Conservation (phyloP, 2,113 vertebrate genomes). For the Grantiella picta region DNA sequence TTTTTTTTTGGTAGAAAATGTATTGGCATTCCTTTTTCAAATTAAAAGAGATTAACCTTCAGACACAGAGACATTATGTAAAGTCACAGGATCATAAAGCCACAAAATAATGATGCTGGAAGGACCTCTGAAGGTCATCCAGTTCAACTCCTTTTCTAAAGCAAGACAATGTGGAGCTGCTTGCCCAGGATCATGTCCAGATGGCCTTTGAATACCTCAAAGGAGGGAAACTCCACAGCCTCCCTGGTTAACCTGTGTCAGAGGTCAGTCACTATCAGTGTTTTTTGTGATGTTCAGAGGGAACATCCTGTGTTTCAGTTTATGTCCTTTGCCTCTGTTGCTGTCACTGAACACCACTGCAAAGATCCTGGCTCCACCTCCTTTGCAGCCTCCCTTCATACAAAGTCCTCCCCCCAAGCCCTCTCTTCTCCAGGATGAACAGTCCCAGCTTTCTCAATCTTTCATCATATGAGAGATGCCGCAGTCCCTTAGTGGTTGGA, state of each 20-base stretch:
- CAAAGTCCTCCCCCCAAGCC: not conserved
- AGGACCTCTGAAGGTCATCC: not conserved
- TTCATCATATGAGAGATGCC: not conserved
- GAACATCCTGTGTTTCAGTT: not conserved
- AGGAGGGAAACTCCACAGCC: not conserved
- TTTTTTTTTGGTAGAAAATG: not conserved
- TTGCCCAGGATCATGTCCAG: not conserved
- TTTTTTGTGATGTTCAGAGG: not conserved
- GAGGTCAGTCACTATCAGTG: not conserved
- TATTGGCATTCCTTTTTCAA: not conserved
- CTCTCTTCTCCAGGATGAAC: not conserved
- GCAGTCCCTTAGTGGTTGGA: not conserved
- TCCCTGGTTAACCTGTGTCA: not conserved
- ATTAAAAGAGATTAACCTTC: not conserved
- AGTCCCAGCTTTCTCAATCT: not conserved
- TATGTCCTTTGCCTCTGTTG: not conserved
- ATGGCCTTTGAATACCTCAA: not conserved
- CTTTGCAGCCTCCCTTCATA: not conserved
- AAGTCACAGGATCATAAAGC: not conserved
- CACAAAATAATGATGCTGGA: not conserved
- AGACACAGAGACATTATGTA: not conserved
- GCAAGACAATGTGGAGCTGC: rapidly evolving
- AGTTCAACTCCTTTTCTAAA: not conserved
- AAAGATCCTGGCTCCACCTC: not conserved
- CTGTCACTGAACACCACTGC: not conserved